These are phyloP conservation scores for Myiozetetes cayanensis DNA, from an alignment of 2,113 vertebrate genomes.

Conservation along the genomic window DNA sequence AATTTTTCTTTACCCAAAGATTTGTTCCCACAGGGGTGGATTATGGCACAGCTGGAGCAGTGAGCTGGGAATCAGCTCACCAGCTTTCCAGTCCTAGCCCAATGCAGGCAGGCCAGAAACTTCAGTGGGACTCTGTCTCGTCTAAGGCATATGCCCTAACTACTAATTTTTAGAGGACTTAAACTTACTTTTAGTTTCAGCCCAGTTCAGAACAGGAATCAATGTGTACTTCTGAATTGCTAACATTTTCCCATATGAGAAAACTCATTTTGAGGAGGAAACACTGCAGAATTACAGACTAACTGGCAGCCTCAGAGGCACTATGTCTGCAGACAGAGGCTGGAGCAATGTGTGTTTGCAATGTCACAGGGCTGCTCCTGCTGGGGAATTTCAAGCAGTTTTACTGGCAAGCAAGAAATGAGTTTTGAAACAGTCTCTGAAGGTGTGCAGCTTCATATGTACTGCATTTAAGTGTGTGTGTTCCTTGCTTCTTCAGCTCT, in stretches of 20 bases:
- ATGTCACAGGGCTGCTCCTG: not conserved
- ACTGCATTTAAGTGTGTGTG: rapidly evolving
- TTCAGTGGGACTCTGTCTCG: not conserved
- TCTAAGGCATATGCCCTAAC: not conserved
- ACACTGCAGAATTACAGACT: not conserved
- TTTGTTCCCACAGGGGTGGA: not conserved
- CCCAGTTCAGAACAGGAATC: not conserved
- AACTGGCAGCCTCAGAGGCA: rapidly evolving
- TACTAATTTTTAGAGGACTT: not conserved
- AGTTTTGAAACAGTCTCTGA: not conserved
- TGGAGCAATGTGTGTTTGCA: rapidly evolving
- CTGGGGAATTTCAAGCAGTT: not conserved
- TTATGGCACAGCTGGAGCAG: not conserved
- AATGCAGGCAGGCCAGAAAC: not conserved
- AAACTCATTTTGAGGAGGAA: not conserved
- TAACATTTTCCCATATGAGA: not conserved
- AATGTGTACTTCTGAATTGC: rapidly evolving
- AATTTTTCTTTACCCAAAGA: not conserved
- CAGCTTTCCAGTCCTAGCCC: not conserved
- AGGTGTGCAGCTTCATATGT: not conserved
- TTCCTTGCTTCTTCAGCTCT: not conserved
- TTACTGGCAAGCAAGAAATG: not conserved
- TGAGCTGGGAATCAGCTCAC: not conserved
- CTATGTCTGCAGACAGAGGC: not conserved
- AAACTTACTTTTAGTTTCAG: not conserved